Base-by-base conservation (phyloP, 2,113 vertebrate genomes). In the Aspidoscelis tigris region DNA sequence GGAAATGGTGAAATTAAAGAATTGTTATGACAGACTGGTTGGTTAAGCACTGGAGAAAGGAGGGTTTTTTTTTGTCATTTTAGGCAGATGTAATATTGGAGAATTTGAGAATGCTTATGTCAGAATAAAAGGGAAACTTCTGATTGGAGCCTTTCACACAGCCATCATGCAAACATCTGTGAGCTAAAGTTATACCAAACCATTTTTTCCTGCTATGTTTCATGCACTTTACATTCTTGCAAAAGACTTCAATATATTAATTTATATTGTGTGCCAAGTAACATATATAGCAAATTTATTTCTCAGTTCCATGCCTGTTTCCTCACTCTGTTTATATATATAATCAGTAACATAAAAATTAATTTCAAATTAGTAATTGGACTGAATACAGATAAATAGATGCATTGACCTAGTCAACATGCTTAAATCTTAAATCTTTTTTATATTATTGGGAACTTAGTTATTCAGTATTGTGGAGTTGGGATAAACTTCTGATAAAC, bases 191-290 rank as follows among this genome's bases (percentile, higher is more conserved):
- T 16, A 18, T 61, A 61, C 58, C 58, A 18, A 75, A 10, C 20
- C 43, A 47, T 71, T 78, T 82, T 73, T 68, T 88, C 33, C 82
- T 88, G 39, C 58, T 69, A 24, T 6, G 14, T 61, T 61, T 61
- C 18, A 64, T n/a, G 53, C 58, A 61, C 58, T 16, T 61, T 18
- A 61, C 12, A 61, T 61, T 18, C 14, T 18, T 61, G 58, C 14
- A 61, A 61, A 61, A 61, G 14, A 61, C 12, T 61, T 61, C 11
- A 4, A 61, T 61, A 61, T 39, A n/a, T 77, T 77, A 8, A 61
- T 61, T 39, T 41, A 58, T 11, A 20, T 39, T 55, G 55, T 58
- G 14, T 76, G 55, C 75, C 50, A 58, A 39, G 33, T 61, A 24
- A 24, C 43, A 44, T 73, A 9, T 44, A 73, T 33, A 72, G 11